These are phyloP conservation scores for Tricholaema leucomelas DNA, from an alignment of 2,113 vertebrate species.

Conservation along the genomic window DNA sequence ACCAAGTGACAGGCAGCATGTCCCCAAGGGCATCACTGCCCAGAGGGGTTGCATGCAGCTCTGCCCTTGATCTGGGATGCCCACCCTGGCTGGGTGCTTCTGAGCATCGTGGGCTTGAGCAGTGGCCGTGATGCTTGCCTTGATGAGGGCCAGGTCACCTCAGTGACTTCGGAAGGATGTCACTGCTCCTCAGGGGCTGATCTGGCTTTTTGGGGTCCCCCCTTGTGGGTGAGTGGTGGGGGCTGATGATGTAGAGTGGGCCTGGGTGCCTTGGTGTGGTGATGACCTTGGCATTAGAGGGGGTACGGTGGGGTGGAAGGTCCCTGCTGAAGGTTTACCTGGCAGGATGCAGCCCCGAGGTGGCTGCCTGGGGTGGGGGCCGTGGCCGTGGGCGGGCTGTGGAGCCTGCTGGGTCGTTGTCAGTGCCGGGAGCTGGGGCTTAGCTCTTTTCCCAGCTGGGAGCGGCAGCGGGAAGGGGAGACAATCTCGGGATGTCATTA, in stretches of 20 bases:
- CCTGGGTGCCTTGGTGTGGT: fast-evolving
- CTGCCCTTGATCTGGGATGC: fast-evolving
- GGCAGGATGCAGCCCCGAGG: not conserved
- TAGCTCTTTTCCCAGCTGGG: slow-evolving; percentile 61
- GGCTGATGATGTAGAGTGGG: not conserved
- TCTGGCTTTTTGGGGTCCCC: not conserved
- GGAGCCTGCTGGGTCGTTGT: slow-evolving; percentile 19
- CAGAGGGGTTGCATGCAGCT: not conserved
- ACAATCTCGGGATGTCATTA: slow-evolving; percentile 70
- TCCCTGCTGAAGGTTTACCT: not conserved
- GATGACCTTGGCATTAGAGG: not conserved
- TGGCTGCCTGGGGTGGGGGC: not conserved
- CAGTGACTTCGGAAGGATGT: not conserved
- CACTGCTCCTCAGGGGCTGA: fast-evolving
- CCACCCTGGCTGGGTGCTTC: not conserved
- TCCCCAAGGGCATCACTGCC: fast-evolving
- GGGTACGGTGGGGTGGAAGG: not conserved
- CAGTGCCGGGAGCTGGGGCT: slow-evolving; percentile 12
- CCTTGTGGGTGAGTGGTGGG: fast-evolving
- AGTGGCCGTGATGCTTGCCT: not conserved
- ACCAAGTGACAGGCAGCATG: fast-evolving
- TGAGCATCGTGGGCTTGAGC: fast-evolving
- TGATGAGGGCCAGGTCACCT: not conserved
- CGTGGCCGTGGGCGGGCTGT: not conserved
- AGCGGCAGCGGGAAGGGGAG: slow-evolving; percentile 58